Percentiles rank a stretch among this genome's conserved stretches.
Evolutionary conservation across 64 coral and sea anemone species (phyloP).

Genomic region (Orbicella faveolata): DNA sequence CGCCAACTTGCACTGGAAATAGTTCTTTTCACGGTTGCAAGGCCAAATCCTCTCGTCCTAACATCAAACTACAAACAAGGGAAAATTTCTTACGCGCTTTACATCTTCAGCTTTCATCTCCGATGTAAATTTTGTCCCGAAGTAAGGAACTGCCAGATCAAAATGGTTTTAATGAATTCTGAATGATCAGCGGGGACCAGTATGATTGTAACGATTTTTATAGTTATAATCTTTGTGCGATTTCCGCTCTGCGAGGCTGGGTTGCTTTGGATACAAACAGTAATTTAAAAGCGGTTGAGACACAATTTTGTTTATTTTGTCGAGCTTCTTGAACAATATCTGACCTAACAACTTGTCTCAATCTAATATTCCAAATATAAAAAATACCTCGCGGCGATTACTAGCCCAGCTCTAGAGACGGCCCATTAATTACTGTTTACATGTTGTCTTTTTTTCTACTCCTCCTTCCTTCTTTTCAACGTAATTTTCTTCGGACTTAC

Average conservation of each 20-base stretch:
- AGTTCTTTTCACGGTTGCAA: not conserved
- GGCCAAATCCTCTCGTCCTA: not conserved
- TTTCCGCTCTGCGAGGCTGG: not conserved
- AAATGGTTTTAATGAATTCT: slow-evolving; percentile 32
- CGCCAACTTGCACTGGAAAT: not conserved
- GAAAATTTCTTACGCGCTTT: not conserved
- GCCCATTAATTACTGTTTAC: not conserved
- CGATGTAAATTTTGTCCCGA: not conserved
- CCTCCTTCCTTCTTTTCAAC: not conserved
- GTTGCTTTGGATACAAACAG: not conserved
- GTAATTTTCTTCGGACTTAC: not conserved
- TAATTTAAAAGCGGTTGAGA: not conserved
- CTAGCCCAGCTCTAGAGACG: too few species aligned
- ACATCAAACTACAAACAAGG: too few species aligned
- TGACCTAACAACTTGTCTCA: slow-evolving; percentile 20
- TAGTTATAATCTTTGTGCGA: slow-evolving; percentile 4
- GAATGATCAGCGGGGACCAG: slow-evolving; percentile 10
- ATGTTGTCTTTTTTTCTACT: not conserved
- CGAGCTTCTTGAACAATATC: not conserved
- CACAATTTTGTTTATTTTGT: not conserved
- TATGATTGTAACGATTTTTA: not conserved
- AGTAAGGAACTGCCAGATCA: not conserved
- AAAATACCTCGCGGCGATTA: not conserved
- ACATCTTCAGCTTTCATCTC: not conserved
- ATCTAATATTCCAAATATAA: slow-evolving; percentile 21